Evolutionary conservation across 1,140 invertebrate genomes (phyloP), one percentile per base, ranked within the genome.

Genomic region (Lethocerus indicus): DNA sequence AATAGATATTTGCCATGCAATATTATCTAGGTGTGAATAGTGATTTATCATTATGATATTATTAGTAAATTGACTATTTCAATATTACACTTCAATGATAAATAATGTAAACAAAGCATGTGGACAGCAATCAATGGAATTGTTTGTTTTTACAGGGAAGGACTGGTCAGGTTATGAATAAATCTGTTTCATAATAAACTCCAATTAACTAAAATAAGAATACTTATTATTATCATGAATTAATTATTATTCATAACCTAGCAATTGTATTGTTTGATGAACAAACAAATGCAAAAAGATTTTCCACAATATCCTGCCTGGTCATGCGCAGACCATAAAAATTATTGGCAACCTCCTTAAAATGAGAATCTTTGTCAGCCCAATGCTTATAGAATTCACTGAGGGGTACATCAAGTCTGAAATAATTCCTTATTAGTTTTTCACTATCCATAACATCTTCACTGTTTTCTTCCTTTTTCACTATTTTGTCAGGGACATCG

Each of bases 211-310:
- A 7, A 9, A 13, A 6, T 24, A 44, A 9, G 25, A 46, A 46
- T 51, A n/a, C n/a, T n/a, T n/a, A n/a, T n/a, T n/a, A n/a, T n/a
- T n/a, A n/a, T n/a, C n/a, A n/a, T n/a, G n/a, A n/a, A n/a, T n/a
- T n/a, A n/a, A n/a, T n/a, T n/a, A n/a, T n/a, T n/a, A n/a, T n/a
- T n/a, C n/a, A n/a, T 65, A 67, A 90, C 78, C 87, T 76, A 50
- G 72, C 70, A 47, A 98, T 95, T 59, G 96, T 87, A 65, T 98
- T 98, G 63, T 97, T 97, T 50, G 92, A 87, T 48, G 92, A 96
- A 63, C 92, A 98, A 55, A 97, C 95, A 61, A 97, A 97, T 13
- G 87, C 83, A 60, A 97, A 90, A 1, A 97, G 65, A 69, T 87
- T 95, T 69, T 98, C 94, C 1, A 88, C 69, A 1, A 89, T 78